Evolutionary conservation across 2,888 invertebrate species (phyloP).

Genomic region (Orchesellides sinensis): DNA sequence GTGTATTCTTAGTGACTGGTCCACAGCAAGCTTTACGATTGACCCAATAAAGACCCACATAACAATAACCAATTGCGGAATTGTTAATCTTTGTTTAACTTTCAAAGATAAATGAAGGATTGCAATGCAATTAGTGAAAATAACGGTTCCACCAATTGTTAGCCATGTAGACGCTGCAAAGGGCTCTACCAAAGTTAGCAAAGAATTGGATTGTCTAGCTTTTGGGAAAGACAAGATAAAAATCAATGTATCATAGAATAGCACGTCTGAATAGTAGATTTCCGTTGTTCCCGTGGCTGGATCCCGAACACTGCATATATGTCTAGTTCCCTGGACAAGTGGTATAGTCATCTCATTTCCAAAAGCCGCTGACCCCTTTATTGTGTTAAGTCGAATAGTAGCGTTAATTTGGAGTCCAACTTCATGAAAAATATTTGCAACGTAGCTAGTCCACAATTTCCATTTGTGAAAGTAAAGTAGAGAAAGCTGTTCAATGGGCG

Average conservation of each 20-base stretch:
- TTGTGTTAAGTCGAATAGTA: neutral
- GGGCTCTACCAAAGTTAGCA: neutral
- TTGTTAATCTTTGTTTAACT: neutral
- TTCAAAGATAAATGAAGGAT: neutral
- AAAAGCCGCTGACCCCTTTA: neutral
- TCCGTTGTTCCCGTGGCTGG: neutral
- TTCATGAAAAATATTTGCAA: slow-evolving; percentile 4
- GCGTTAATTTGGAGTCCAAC: neutral
- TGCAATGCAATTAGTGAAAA: neutral
- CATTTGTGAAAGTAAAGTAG: neutral
- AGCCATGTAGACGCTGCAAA: neutral
- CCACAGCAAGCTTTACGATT: neutral
- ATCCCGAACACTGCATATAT: neutral
- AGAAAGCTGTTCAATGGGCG: neutral
- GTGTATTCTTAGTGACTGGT: neutral
- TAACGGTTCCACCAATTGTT: neutral
- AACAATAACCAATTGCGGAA: neutral
- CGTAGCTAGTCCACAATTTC: neutral
- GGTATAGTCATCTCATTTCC: neutral
- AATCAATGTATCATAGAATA: neutral
- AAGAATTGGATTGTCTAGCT: neutral
- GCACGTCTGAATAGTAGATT: neutral
- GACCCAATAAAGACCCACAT: neutral
- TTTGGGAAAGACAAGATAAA: neutral
- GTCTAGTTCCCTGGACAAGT: neutral